Percentiles rank a stretch among this genome's conserved stretches.
phyloP scores from a whole-genome alignment of 1,140 invertebrate species.

The Bombus sibiricus region DNA sequence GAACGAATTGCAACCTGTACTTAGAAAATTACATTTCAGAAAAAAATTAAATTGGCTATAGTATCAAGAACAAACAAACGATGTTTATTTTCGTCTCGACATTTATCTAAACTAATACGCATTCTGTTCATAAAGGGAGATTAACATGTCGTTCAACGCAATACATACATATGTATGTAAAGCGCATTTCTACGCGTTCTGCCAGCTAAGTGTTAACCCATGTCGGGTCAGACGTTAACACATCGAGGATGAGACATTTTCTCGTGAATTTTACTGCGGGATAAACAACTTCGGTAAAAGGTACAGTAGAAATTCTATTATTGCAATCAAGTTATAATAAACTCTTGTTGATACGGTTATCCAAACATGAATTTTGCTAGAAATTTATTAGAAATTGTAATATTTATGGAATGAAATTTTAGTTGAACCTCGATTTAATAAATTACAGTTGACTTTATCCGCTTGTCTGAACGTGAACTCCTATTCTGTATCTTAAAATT shows the following conservation, averaged over 20 bases:
- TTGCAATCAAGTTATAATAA: not conserved
- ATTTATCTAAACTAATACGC: not conserved
- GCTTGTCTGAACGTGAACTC: not conserved
- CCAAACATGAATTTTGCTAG: too few relatives aligned
- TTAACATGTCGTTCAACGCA: not conserved
- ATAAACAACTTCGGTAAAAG: not conserved
- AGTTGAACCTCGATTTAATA: too few relatives aligned
- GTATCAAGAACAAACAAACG: too few relatives aligned
- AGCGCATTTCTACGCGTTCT: constrained; percentile 19
- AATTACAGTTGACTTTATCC: too few relatives aligned
- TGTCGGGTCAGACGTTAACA: constrained; percentile 17
- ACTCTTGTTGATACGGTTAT: not conserved
- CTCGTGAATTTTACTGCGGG: not conserved
- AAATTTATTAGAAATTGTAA: too few relatives aligned
- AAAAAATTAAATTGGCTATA: too few relatives aligned
- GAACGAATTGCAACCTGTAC: not conserved
- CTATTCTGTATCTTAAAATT: not conserved
- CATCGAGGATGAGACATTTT: not conserved
- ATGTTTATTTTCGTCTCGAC: not conserved
- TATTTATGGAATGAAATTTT: not conserved
- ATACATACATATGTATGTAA: constrained; percentile 20
- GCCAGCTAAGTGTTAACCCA: constrained; percentile 13
- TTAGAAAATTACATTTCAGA: not conserved
- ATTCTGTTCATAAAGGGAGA: constrained; percentile 14
- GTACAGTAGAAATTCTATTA: too few relatives aligned